Evolutionary conservation across 2,113 vertebrate species (phyloP).

Genomic region (Lepus timidus): DNA sequence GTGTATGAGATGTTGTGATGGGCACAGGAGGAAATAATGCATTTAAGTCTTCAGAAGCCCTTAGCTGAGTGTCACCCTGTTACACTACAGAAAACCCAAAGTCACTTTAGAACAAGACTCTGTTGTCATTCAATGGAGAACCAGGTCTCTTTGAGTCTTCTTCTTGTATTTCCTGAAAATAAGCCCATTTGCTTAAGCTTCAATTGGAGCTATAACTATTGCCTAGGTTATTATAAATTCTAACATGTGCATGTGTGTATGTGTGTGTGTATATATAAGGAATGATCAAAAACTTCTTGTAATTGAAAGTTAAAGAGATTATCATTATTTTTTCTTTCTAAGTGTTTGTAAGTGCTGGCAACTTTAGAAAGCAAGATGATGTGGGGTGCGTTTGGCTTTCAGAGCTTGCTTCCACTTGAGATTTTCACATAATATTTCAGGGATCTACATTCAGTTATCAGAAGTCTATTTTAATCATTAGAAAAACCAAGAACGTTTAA

Average conservation of each 20-base stretch:
- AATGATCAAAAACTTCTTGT: not conserved
- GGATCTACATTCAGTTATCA: not conserved
- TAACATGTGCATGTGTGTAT: not conserved
- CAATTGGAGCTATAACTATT: not conserved
- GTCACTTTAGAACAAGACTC: not conserved
- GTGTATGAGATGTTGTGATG: slow-evolving; percentile 16
- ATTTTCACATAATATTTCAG: not conserved
- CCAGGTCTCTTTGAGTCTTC: not conserved
- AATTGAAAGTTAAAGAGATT: not conserved
- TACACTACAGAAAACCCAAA: not conserved
- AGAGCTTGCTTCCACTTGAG: not conserved
- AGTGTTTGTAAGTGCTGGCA: not conserved
- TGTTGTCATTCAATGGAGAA: not conserved
- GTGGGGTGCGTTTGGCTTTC: not conserved
- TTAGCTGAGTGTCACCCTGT: not conserved
- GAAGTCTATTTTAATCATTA: not conserved
- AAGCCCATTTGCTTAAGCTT: not conserved
- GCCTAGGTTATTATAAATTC: not conserved
- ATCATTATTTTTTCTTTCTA: not conserved
- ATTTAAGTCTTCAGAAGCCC: slow-evolving; percentile 1
- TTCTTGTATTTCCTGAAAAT: slow-evolving; percentile 27
- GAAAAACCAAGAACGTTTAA: slow-evolving; percentile 9
- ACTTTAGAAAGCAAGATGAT: not conserved
- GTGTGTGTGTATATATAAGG: not conserved
- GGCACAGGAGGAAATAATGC: not conserved